phyloP scores from a whole-genome alignment of 2,888 invertebrate genomes.

The Parnassius glacialis region DNA sequence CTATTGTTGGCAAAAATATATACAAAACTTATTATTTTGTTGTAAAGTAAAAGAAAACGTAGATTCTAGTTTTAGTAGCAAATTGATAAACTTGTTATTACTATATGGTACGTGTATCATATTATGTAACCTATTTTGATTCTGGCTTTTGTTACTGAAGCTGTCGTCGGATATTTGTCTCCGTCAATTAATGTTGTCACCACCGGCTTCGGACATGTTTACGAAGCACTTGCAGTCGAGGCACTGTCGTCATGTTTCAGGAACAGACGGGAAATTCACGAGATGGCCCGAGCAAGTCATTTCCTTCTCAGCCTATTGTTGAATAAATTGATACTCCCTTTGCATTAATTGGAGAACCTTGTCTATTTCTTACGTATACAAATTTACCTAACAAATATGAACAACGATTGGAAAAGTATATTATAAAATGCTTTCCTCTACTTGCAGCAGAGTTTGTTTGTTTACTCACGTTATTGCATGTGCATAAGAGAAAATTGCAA shows the following conservation, averaged over 20 bases:
- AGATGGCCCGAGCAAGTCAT: conserved; percentile 54
- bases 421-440: conserved; percentile 31
- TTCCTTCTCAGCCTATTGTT: conserved; percentile 57
- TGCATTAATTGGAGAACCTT: conserved; percentile 38
- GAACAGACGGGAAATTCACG: conserved; percentile 61
- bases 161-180: conserved; percentile 50
- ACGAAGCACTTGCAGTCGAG: conserved; percentile 17
- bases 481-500: conserved; percentile 26
- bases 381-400: conserved; percentile 23
- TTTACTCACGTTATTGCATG: conserved; percentile 28
- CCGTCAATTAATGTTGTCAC: conserved; percentile 46
- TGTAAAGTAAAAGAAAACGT: too few species aligned
- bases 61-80: too few species aligned
- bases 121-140: not conserved
- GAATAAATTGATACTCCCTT: conserved; percentile 63
- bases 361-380: conserved; percentile 28
- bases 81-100: too few species aligned
- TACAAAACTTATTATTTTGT: too few species aligned
- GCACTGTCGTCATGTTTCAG: conserved; percentile 46
- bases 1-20: too few species aligned
- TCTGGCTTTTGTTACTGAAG: conserved; percentile 18
- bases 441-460: conserved; percentile 29
- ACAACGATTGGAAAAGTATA: conserved; percentile 26
- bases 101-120: too few species aligned
- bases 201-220: conserved; percentile 29